Conservation (phyloP, 2,888 invertebrate species). For the Callinectes sapidus region DNA sequence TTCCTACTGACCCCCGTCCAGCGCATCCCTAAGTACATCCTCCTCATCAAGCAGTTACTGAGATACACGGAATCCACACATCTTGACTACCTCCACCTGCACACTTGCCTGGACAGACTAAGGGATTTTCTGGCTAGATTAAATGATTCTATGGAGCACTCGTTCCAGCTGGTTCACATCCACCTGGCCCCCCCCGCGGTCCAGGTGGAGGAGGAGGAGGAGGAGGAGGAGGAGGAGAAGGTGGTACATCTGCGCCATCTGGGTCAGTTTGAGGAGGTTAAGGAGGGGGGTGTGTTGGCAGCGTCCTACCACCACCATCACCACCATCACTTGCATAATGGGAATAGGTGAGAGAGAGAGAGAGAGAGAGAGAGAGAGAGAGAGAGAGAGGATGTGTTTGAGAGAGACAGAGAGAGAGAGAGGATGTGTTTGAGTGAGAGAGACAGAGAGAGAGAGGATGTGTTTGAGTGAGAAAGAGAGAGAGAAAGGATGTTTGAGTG, state of each 20-base stretch:
- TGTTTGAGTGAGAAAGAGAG: background rate
- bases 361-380: too few species aligned
- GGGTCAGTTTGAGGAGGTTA: background rate
- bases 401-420: too few species aligned
- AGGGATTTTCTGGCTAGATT: constrained; percentile 76
- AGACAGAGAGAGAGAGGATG: too few species aligned
- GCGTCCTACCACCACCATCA: background rate
- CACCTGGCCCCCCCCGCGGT: constrained; percentile 67
- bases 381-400: too few species aligned
- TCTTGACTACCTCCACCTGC: constrained; percentile 76
- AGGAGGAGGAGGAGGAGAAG: background rate
- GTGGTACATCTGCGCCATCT: background rate
- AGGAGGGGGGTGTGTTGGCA: background rate
- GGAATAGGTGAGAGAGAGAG: background rate
- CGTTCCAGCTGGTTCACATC: constrained; percentile 76
- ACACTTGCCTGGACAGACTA: constrained; percentile 75
- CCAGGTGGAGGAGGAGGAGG: constrained; percentile 21
- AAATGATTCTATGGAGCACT: constrained; percentile 77
- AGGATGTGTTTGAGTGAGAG: too few species aligned
- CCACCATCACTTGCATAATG: background rate
- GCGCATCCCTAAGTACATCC: constrained; percentile 77
- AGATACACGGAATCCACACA: constrained; percentile 76
- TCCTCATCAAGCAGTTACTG: constrained; percentile 77
- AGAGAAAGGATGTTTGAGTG: too few species aligned
- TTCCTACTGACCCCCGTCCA: constrained; percentile 77